Conservation (phyloP, 2,888 invertebrate genomes). For the Rhopalosiphum nymphaeae region DNA sequence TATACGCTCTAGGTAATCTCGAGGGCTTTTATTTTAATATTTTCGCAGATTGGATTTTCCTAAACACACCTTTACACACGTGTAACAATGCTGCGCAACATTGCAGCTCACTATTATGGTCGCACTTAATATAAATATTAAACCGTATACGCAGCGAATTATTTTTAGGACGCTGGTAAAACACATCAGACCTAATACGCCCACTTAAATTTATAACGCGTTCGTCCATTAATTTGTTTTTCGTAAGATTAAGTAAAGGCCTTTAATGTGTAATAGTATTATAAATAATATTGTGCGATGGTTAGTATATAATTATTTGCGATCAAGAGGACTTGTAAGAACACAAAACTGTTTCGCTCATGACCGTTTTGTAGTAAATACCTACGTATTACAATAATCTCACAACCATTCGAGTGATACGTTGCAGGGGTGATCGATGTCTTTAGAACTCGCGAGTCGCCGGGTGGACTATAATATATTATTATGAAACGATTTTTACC, state of each 20-base stretch:
- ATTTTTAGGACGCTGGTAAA: not conserved
- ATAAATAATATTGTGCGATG: not conserved
- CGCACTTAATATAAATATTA: not conserved
- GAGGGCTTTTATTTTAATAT: conserved; percentile 43
- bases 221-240: not conserved
- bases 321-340: not conserved
- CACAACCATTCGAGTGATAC: not conserved
- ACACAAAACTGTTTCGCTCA: not conserved
- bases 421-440: not conserved
- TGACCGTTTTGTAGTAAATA: not conserved
- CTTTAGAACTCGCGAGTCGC: not conserved
- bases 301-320: not conserved
- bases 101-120: not conserved
- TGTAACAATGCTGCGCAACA: not conserved
- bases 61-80: not conserved
- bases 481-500: not conserved
- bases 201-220: too few species aligned
- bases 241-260: not conserved
- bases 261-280: not conserved
- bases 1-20: conserved; percentile 42
- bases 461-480: not conserved
- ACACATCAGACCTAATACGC: not conserved
- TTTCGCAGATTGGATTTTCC: conserved; percentile 8
- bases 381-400: not conserved
- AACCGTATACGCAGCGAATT: not conserved